Percentiles rank a stretch among this genome's conserved stretches.
phyloP scores from a whole-genome alignment of 2,113 vertebrate species.

The Eurystomus gularis region DNA sequence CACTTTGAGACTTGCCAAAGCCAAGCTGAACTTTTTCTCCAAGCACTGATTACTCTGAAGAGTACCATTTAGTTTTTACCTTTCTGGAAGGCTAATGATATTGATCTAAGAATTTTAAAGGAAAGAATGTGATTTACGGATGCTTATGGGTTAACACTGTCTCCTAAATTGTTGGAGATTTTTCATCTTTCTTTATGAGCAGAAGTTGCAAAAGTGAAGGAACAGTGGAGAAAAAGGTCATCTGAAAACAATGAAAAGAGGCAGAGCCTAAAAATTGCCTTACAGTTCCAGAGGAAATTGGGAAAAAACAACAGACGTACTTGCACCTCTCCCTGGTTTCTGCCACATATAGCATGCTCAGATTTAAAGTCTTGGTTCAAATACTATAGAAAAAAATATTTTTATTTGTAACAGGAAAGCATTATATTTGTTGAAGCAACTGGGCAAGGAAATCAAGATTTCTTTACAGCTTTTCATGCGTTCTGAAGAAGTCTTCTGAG shows the following conservation, averaged over 20 bases:
- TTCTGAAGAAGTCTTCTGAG: background rate
- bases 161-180: background rate
- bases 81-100: background rate
- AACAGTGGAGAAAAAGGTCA: background rate
- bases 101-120: background rate
- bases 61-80: background rate
- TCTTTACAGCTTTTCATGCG: background rate
- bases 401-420: background rate
- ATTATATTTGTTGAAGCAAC: background rate
- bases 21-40: background rate
- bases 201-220: background rate
- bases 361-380: background rate
- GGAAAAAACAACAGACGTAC: background rate
- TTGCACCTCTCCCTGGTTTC: accelerated
- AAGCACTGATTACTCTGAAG: background rate
- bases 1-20: background rate
- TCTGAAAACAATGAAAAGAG: background rate
- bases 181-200: background rate
- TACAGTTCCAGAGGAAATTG: background rate
- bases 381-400: background rate
- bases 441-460: background rate
- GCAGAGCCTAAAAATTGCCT: background rate
- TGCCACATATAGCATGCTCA: background rate
- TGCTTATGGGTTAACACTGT: background rate
- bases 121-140: background rate